Conservation (phyloP, 1,140 invertebrate genomes). For the Drosophila jambulina region DNA sequence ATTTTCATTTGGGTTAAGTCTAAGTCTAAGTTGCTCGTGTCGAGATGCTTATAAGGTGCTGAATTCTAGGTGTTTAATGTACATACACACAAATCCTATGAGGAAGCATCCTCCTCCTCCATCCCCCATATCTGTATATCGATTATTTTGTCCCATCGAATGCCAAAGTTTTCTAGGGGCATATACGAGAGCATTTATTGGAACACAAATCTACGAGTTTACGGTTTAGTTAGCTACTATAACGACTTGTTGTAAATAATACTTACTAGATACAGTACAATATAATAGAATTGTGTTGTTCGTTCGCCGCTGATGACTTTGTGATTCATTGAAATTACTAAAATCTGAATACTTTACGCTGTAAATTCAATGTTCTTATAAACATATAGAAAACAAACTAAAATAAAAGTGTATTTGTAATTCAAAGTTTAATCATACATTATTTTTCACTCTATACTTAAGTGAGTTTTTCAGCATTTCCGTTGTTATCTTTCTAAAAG, state of each 20-base stretch:
- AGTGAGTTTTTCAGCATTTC: conserved; percentile 43
- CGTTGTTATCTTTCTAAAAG: conserved; percentile 35
- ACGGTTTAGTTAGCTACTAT: conserved; percentile 59
- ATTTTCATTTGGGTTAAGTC: conserved; percentile 61
- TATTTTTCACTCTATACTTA: conserved; percentile 10
- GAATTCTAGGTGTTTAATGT: conserved; percentile 44
- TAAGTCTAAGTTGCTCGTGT: conserved; percentile 46
- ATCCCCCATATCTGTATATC: conserved; percentile 40
- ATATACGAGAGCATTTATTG: conserved; percentile 72
- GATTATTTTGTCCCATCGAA: conserved; percentile 25
- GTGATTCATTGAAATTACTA: conserved; percentile 57
- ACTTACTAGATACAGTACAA: conserved; percentile 38
- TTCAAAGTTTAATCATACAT: conserved; percentile 35
- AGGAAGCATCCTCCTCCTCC: conserved; percentile 16
- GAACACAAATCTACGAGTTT: conserved; percentile 45
- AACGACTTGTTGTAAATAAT: conserved; percentile 45
- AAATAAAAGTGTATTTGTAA: conserved; percentile 55
- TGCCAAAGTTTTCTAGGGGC: conserved; percentile 31
- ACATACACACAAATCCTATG: conserved; percentile 33
- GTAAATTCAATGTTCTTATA: conserved; percentile 43
- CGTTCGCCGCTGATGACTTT: conserved; percentile 50
- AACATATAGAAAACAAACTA: conserved; percentile 8
- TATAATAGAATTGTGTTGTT: conserved; percentile 53
- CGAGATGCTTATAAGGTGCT: conserved; percentile 31
- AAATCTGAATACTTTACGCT: conserved; percentile 17